phyloP scores from a whole-genome alignment of 2,888 invertebrate species.

The Agrochola macilenta region DNA sequence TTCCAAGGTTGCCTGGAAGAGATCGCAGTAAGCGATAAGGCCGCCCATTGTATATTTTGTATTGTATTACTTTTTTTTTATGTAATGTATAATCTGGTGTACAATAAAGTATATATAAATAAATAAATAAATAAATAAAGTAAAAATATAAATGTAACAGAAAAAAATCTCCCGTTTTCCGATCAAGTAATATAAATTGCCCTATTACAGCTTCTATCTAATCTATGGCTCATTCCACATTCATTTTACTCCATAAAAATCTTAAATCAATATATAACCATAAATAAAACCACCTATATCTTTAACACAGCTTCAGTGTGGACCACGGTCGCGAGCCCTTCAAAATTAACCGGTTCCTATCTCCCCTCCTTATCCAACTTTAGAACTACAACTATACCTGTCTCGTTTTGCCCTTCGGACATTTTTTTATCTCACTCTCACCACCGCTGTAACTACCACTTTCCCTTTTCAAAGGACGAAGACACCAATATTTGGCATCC shows the following conservation, averaged over 20 bases:
- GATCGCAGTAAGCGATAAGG: too few relatives aligned
- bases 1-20: too few relatives aligned
- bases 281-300: slow-evolving; percentile 81
- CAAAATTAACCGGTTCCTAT: slow-evolving; percentile 89
- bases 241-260: slow-evolving; percentile 70
- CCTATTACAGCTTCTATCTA: slow-evolving; percentile 38
- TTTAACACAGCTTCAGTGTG: slow-evolving; percentile 79
- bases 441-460: slow-evolving; percentile 86
- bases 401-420: slow-evolving; percentile 84
- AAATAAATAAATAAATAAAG: too few relatives aligned
- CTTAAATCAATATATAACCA: slow-evolving; percentile 84
- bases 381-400: slow-evolving; percentile 57
- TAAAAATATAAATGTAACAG: not conserved
- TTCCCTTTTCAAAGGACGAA: slow-evolving; percentile 91
- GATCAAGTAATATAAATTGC: slow-evolving; percentile 25
- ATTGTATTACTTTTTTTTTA: too few relatives aligned
- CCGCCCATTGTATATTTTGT: too few relatives aligned
- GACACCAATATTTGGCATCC: slow-evolving; percentile 77
- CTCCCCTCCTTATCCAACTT: slow-evolving; percentile 70
- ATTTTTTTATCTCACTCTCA: slow-evolving; percentile 90
- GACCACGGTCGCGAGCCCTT: slow-evolving; percentile 87
- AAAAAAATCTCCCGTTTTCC: slow-evolving; percentile 1
- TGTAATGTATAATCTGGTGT: too few relatives aligned
- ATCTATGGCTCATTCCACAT: slow-evolving; percentile 55
- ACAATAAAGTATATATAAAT: too few relatives aligned